A percentile compares a stretch with the other conserved stretches of the same genome.
These are phyloP conservation scores for Balanococcus diminutus DNA, from an alignment of 2,888 invertebrate genomes.

Conservation along the genomic window DNA sequence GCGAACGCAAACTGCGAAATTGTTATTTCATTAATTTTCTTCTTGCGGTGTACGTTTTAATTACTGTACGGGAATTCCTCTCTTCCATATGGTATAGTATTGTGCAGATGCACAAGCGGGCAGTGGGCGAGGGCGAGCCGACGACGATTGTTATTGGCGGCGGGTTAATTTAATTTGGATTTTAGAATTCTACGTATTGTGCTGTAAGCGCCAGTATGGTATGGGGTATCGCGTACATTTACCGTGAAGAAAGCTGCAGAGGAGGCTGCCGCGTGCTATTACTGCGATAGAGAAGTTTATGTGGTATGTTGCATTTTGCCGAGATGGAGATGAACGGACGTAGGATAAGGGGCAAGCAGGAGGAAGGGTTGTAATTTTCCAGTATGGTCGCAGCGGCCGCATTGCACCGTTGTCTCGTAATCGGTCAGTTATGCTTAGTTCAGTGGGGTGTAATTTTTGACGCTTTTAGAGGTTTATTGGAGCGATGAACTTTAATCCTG, in stretches of 20 bases:
- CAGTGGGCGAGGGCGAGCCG: not conserved
- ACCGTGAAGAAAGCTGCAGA: not conserved
- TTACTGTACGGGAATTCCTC: not conserved
- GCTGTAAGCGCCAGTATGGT: not conserved
- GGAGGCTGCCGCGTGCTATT: not conserved
- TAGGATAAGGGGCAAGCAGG: not conserved
- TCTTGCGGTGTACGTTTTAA: slow-evolving; percentile 31
- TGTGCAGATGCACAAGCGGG: not conserved
- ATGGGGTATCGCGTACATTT: not conserved
- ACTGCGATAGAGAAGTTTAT: not conserved
- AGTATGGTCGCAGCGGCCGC: not conserved
- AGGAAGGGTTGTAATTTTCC: not conserved
- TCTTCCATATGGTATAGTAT: not conserved
- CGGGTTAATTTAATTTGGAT: slow-evolving; percentile 4
- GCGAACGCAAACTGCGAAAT: slow-evolving; percentile 21
- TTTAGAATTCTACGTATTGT: not conserved
- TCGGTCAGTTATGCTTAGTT: not conserved
- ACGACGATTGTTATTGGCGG: not conserved
- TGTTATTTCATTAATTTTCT: slow-evolving; percentile 37
- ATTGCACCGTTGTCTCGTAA: not conserved
- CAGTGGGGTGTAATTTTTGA: not conserved
- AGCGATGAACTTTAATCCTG: too few relatives aligned
- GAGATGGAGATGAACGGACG: not conserved
- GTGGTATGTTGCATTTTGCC: not conserved
- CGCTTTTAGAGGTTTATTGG: too few relatives aligned